These are phyloP conservation scores for Oxycera nigricornis DNA, from an alignment of 2,888 invertebrate species.

Conservation along the genomic window DNA sequence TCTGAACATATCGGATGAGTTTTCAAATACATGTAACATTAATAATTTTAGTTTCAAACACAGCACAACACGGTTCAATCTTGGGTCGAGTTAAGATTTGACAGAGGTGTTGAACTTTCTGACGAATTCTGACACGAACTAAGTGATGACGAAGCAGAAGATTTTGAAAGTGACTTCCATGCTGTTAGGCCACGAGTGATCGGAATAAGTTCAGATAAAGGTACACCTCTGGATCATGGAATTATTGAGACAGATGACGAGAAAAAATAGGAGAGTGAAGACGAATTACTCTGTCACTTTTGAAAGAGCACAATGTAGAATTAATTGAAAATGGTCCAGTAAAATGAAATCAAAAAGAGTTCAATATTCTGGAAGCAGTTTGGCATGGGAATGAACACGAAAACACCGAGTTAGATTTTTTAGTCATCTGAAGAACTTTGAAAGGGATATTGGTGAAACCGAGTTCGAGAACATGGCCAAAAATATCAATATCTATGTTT, in stretches of 20 bases:
- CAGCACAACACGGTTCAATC: no score
- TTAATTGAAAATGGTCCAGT: no score
- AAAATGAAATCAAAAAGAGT: no score
- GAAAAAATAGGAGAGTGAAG: background rate
- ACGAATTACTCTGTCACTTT: background rate
- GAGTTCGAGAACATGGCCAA: background rate
- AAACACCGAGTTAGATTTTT: background rate
- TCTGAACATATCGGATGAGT: no score
- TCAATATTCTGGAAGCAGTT: no score
- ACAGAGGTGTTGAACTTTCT: background rate
- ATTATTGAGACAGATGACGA: background rate
- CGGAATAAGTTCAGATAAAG: background rate
- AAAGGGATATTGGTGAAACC: background rate
- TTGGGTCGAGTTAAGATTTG: no score
- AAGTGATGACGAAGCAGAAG: no score
- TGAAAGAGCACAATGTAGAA: background rate
- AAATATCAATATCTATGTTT: background rate
- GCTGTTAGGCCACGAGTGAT: background rate
- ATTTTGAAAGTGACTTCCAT: background rate
- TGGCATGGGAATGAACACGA: background rate
- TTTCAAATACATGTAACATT: no score
- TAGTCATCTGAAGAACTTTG: background rate
- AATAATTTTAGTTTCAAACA: no score
- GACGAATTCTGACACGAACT: no score
- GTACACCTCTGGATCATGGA: background rate